Evolutionary conservation across 2,797 vertebrate species (phyloP), one percentile per base, ranked within the genome.

Genomic region (Phataginus tricuspis): DNA sequence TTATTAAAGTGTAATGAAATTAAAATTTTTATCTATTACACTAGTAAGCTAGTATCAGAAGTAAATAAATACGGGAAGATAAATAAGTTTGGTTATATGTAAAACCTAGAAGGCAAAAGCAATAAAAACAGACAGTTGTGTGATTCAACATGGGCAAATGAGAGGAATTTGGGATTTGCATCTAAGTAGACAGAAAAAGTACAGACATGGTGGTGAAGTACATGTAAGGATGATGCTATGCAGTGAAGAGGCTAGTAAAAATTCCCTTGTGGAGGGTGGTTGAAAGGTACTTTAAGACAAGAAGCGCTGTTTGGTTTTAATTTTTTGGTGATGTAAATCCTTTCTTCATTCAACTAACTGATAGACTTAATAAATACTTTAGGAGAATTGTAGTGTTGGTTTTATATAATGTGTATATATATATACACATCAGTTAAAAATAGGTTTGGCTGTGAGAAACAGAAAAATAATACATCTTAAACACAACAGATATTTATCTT

Each of bases 241-340:
- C 12, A 77, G 15, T 51, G 29, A 69, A 68, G 71, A 77, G 74
- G 45, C 18, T 51, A 90, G 31, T 84, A 85, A 91, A 74, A 84
- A 78, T 84, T 84, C 27, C n/a, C 39, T 51, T 84, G 63, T 27
- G 8, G 69, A 77, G 15, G 31, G 5, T 68, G 39, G 74, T 39
- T 84, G 16, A 84, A 78, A 27, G 61, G 61, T 78, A 90, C 61
- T 85, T 94, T 78, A 78, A 90, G 34, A 90, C 21, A 77, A 39
- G 53, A 90, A 85, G 16, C 3, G 16, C 4, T 39, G 9, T 37
- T 42, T 82, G 13, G 42, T 61, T 90, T 94, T 90, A 19, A 84
- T 51, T 63, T 85, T 78, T 51, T 29, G 45, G 39, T 90, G 27
- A 66, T 90, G 18, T 49, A 75, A 75, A 77, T 57, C 34, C 12